Percentiles rank a stretch among this genome's conserved stretches.
Evolutionary conservation across 2,797 vertebrate genomes (phyloP).

Genomic region (Tachyglossus aculeatus): DNA sequence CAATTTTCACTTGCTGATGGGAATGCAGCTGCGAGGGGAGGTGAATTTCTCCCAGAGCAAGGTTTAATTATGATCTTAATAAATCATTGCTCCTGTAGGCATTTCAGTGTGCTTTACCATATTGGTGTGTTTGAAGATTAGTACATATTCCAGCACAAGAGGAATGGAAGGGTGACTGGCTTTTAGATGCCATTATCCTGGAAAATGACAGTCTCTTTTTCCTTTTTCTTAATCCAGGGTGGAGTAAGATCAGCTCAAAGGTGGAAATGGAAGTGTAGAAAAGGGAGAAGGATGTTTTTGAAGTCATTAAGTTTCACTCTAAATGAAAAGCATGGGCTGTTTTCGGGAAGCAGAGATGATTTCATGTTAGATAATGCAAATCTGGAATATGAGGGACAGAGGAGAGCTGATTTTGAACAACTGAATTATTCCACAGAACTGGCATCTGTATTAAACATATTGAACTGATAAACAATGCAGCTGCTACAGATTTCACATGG

Average conservation of each 20-base stretch:
- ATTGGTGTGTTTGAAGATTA: conserved; percentile 47
- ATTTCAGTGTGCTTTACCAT: conserved; percentile 27
- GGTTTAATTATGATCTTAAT: conserved; percentile 67
- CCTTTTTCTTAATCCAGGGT: not conserved
- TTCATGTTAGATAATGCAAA: not conserved
- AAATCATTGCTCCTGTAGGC: conserved; percentile 61
- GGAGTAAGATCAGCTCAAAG: not conserved
- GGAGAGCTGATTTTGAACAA: conserved; percentile 47
- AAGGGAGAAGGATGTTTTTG: not conserved
- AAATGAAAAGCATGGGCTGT: not conserved
- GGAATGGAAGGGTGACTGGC: conserved; percentile 2
- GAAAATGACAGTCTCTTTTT: not conserved
- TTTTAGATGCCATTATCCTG: conserved; percentile 24
- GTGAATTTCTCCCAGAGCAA: conserved; percentile 55
- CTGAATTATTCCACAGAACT: conserved; percentile 63
- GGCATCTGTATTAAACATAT: conserved; percentile 69
- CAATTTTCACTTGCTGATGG: conserved; percentile 68
- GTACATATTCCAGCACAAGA: conserved; percentile 41
- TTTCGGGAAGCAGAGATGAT: not conserved
- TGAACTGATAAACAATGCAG: conserved; percentile 65
- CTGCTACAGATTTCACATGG: conserved; percentile 62
- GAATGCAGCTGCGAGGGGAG: conserved; percentile 57
- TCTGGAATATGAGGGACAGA: conserved; percentile 13
- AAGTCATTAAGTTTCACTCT: not conserved
- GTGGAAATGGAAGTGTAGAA: too few relatives aligned